These are phyloP conservation scores for Phania funesta DNA, from an alignment of 2,888 invertebrate genomes.

Conservation along the genomic window DNA sequence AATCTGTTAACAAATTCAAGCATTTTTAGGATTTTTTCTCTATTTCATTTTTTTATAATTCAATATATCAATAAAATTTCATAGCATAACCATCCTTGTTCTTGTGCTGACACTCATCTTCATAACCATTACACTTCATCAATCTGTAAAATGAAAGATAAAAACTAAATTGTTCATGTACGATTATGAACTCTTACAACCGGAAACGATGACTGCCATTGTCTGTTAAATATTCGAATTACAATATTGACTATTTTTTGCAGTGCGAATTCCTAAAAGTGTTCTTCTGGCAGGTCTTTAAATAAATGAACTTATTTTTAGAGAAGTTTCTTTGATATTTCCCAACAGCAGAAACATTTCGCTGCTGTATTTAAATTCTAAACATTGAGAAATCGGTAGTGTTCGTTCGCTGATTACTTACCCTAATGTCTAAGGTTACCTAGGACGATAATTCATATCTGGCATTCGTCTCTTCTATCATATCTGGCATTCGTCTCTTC, in stretches of 20 bases:
- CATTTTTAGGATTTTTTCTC: constrained; percentile 26
- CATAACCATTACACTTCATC: constrained; percentile 63
- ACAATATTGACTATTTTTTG: constrained; percentile 33
- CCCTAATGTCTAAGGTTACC: no score
- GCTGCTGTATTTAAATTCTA: no score
- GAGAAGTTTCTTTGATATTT: no score
- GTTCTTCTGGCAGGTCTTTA: not conserved
- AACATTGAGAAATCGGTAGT: no score
- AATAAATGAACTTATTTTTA: not conserved
- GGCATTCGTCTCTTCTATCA: no score
- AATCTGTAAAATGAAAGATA: constrained; percentile 57
- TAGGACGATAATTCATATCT: no score
- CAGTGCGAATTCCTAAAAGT: constrained; percentile 1
- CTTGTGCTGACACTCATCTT: constrained; percentile 15
- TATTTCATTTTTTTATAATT: constrained; percentile 18
- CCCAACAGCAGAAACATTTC: no score
- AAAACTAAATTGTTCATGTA: constrained; percentile 65
- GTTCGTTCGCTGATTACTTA: no score
- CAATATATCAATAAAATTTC: constrained; percentile 51
- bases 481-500: no score
- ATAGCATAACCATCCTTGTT: constrained; percentile 18
- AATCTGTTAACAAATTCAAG: constrained; percentile 31
- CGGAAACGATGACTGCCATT: constrained; percentile 57
- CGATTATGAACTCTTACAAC: constrained; percentile 61
- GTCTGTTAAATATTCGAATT: constrained; percentile 40